Evolutionary conservation across 2,113 vertebrate genomes (phyloP), one percentile per base, ranked within the genome.

Genomic region (Progne subis): DNA sequence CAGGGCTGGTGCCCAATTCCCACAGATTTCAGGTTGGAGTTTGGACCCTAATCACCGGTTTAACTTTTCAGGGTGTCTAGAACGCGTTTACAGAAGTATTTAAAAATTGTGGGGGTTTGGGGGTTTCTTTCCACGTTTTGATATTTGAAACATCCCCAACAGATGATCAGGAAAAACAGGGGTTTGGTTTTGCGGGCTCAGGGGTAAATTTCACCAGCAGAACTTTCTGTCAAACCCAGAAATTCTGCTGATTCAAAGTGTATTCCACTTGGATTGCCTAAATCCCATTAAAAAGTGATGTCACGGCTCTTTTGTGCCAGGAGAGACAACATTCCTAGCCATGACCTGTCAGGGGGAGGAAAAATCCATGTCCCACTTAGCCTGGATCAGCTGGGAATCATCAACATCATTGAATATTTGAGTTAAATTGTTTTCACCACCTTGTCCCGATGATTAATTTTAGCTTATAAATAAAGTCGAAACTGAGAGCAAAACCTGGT

Each of bases 341-440:
- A 14, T 13, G 46, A 49, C 39, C 75, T 46, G 32, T 63, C 86
- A 68, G 37, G 18, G 37, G 18, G 65, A 53, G 79, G 32, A 44
- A 56, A 86, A 86, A 68, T 28, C 60, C 17, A 1, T 3, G 15
- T 69, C 53, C 31, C 44, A 32, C 67, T 82, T 26, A 64, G 52
- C 17, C 61, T 12, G 5, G 4, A 82, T 92, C 91, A 92, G 63
- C 82, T 83, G 88, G 86, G 71, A 77, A 80, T 44, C 88, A 80
- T 37, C 60, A 95, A 65, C 83, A 91, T 49, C 71, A 69, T 11
- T 74, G 60, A 41, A 46, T 77, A 72, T 76, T 61, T 60, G 67
- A n/a, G 49, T 43, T 55, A 47, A 88, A 79, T 25, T 82, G 46
- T 77, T 95, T 72, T 86, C 89, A 91, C 47, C 94, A 74, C 86